Base-by-base conservation (phyloP, 2,797 vertebrate species). In the Pangasius djambal region DNA sequence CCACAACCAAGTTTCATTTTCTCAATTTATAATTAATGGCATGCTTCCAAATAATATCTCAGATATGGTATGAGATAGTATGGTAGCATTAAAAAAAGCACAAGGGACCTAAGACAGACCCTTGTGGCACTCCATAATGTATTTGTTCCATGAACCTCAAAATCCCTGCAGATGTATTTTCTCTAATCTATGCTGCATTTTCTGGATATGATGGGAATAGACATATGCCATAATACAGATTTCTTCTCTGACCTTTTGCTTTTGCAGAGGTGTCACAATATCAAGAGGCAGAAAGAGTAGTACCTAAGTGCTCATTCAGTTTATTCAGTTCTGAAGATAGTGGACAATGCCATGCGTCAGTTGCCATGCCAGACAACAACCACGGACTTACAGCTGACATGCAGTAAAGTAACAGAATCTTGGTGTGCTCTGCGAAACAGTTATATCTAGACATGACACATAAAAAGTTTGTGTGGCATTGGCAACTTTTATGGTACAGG, bases 371-470 rank as follows among this genome's bases (percentile, higher is more conserved):
- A 25, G 79, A 65, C 31, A 75, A 31, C 20, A 52, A 77, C 3
- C 13, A 52, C 59, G 67, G 48, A 34, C 57, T 79, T 79, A 34
- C 48, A 75, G 22, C 6, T 75, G 25, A n/a, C 44, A 1, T 9
- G 20, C 16, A 70, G 74, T 88, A 84, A 83, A 61, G 69, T 70
- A 74, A 61, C 28, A 74, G 52, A 75, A 83, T 75, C 52, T 63
- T 78, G 8, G 75, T 57, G 37, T 88, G 44, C 22, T 31, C 31
- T 48, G 77, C 3, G 37, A 75, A 72, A 74, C 37, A 13, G 72
- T 72, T 40, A 44, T 40, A 72, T 9, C 18, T 75, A 75, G 55
- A 85, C 44, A 31, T 67, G 82, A 63, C 16, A 40, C 57, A 67
- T 65, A 37, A 65, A 52, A 40, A 52, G 18, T 48, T 63, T 37